These are phyloP conservation scores for Oophaga pumilio DNA, from an alignment of 2,113 vertebrate genomes.

Conservation along the genomic window DNA sequence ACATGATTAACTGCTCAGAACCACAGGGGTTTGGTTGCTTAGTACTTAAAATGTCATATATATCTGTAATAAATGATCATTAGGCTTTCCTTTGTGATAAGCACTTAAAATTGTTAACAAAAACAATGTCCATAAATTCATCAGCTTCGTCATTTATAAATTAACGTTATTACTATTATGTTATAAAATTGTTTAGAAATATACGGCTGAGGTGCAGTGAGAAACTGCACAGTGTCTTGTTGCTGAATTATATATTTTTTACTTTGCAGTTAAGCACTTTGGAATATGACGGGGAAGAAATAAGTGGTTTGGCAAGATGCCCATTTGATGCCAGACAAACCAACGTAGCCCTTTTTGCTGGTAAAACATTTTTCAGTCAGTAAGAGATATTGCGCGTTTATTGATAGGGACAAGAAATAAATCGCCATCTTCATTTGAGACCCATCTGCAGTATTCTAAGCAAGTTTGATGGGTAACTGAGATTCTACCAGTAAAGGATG, in stretches of 20 bases:
- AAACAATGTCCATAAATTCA: background rate
- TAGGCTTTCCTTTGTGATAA: background rate
- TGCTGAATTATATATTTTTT: constrained; percentile 62
- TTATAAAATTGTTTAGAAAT: background rate
- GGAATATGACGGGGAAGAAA: constrained; percentile 98
- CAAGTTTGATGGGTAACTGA: background rate
- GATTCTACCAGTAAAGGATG: background rate
- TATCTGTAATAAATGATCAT: background rate
- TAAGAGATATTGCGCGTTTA: constrained; percentile 70
- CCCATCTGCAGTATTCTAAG: background rate
- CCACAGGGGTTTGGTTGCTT: background rate
- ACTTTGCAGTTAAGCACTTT: constrained; percentile 91
- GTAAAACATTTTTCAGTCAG: constrained; percentile 73
- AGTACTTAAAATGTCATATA: background rate
- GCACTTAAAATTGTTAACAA: background rate
- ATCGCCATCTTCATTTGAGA: background rate
- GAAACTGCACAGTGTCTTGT: background rate
- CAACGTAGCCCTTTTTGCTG: constrained; percentile 98
- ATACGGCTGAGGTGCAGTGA: background rate
- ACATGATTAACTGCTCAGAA: constrained; percentile 3
- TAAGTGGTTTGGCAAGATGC: constrained; percentile 96
- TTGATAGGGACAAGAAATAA: constrained; percentile 7
- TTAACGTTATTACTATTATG: too few relatives aligned
- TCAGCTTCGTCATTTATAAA: too few relatives aligned
- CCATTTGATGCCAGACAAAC: constrained; percentile 98